A percentile compares a stretch with the other conserved stretches of the same genome.
Conservation (phyloP, 1,140 invertebrate genomes). For the Drosophila micromelanica region DNA sequence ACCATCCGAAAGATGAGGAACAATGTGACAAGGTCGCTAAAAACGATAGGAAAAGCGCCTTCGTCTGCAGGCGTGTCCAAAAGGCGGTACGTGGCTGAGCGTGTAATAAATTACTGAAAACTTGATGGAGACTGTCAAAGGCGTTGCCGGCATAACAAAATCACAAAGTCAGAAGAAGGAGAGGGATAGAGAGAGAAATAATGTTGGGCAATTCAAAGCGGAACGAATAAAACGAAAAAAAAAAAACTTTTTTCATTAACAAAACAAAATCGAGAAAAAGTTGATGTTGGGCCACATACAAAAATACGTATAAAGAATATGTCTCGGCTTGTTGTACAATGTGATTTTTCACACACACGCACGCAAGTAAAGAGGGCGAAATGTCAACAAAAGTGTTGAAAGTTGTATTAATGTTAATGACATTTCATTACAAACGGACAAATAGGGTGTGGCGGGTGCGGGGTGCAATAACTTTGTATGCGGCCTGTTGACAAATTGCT, state of each 20-base stretch:
- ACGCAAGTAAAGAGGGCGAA: neutral
- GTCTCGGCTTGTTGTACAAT: constrained; percentile 9
- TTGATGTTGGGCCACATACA: constrained; percentile 19
- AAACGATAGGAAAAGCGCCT: neutral
- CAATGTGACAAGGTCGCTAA: constrained; percentile 15
- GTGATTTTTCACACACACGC: constrained; percentile 13
- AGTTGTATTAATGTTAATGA: constrained; percentile 77
- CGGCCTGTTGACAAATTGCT: constrained; percentile 63
- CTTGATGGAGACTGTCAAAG: constrained; percentile 66
- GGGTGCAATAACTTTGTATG: constrained; percentile 10
- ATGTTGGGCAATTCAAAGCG: constrained; percentile 16
- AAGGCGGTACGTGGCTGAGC: constrained; percentile 27
- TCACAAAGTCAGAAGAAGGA: neutral
- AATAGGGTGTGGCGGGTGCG: constrained; percentile 13
- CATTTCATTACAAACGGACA: constrained; percentile 64
- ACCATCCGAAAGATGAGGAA: constrained; percentile 5
- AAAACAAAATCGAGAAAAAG: constrained; percentile 55
- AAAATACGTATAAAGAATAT: constrained; percentile 6
- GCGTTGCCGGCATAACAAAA: constrained; percentile 36
- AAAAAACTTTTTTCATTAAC: constrained; percentile 73
- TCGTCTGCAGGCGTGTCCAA: neutral
- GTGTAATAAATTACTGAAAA: constrained; percentile 78
- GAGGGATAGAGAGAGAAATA: constrained; percentile 12
- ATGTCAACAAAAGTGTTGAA: constrained; percentile 63
- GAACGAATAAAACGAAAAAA: constrained; percentile 2